These are phyloP conservation scores for Catharus ustulatus DNA, from an alignment of 2,797 vertebrate genomes.

Conservation along the genomic window DNA sequence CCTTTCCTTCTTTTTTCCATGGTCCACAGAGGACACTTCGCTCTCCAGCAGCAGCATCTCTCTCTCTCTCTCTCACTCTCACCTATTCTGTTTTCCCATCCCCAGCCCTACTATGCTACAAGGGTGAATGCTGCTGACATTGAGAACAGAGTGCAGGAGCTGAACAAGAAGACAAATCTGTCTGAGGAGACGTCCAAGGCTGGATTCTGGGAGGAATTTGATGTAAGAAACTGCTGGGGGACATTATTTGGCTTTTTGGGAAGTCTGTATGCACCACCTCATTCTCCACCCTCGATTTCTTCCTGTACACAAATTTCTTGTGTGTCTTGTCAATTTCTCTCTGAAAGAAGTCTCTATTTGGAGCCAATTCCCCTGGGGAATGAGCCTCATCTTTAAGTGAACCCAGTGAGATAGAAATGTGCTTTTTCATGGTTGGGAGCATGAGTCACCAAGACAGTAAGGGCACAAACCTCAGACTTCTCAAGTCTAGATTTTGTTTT, in stretches of 20 bases:
- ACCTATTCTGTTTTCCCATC: background rate
- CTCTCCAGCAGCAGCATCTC: background rate
- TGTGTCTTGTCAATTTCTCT: background rate
- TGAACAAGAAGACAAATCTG: slow-evolving; percentile 82
- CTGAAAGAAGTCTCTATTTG: background rate
- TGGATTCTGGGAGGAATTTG: slow-evolving; percentile 99
- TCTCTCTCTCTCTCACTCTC: background rate
- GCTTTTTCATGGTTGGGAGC: background rate
- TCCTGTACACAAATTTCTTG: background rate
- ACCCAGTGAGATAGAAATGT: background rate
- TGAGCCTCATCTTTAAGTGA: background rate
- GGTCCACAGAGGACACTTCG: background rate
- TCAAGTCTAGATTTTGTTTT: background rate
- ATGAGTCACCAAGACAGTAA: background rate
- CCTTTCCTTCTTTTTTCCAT: background rate
- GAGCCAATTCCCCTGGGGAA: background rate
- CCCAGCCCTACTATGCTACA: slow-evolving; percentile 91
- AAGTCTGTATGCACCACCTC: background rate
- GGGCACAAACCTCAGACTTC: background rate
- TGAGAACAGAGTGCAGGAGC: slow-evolving; percentile 87
- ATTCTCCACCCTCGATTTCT: background rate
- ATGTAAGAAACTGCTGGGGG: slow-evolving; percentile 76
- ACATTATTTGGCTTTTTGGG: background rate
- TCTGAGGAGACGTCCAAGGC: slow-evolving; percentile 86
- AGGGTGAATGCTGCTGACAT: slow-evolving; percentile 93